Evolutionary conservation across 1,140 invertebrate species (phyloP).

Genomic region (Schlechtendalia chinensis): DNA sequence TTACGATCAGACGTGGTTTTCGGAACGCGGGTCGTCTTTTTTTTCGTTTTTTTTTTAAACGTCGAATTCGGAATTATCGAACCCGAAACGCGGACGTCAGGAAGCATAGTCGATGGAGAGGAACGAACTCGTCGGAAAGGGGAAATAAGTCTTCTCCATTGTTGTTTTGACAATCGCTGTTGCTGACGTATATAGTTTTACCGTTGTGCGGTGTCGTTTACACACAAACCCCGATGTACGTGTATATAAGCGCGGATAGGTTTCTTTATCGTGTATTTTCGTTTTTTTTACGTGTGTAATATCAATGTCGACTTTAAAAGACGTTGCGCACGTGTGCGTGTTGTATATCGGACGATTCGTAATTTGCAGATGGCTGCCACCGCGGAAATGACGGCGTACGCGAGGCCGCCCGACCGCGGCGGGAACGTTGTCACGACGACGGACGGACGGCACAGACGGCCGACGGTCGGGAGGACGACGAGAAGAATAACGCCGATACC

Average conservation of each 20-base stretch:
- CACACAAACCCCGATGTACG: constrained; percentile 16
- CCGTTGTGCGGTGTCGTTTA: constrained; percentile 40
- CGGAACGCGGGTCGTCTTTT: too few relatives aligned
- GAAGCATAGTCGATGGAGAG: constrained; percentile 26
- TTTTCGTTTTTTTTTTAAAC: too few relatives aligned
- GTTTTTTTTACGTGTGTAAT: too few relatives aligned
- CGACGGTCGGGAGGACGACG: neutral
- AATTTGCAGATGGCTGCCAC: constrained; percentile 27
- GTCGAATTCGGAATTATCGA: neutral
- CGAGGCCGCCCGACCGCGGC: neutral
- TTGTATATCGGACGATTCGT: too few relatives aligned
- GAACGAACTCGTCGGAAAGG: constrained; percentile 8
- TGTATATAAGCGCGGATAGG: constrained; percentile 12
- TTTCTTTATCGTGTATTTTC: constrained; percentile 11
- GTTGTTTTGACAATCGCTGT: constrained; percentile 42
- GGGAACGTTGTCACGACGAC: neutral
- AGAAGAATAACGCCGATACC: constrained; percentile 27
- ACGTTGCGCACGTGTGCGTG: too few relatives aligned
- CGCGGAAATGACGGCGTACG: constrained; percentile 18
- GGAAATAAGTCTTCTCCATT: constrained; percentile 44
- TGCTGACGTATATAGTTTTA: constrained; percentile 45
- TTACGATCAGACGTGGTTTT: too few relatives aligned
- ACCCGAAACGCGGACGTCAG: constrained; percentile 23
- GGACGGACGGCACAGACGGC: constrained; percentile 9
- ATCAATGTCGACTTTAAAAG: too few relatives aligned